Base-by-base conservation (phyloP, 1,140 invertebrate genomes). In the Philopotamus ludificatus region DNA sequence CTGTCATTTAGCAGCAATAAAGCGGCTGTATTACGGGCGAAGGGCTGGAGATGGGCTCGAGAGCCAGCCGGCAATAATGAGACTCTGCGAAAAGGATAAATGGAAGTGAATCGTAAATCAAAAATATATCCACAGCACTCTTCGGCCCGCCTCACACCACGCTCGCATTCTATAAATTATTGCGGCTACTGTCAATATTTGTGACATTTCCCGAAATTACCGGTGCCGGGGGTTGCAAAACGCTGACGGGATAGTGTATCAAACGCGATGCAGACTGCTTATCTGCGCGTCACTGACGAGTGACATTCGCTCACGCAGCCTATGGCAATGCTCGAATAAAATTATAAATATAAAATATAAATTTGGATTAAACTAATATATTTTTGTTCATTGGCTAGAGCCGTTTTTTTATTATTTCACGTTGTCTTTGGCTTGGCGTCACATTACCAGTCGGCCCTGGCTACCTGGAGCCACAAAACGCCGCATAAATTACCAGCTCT, bases 51-150 rank as follows among this genome's bases (percentile, higher is more conserved):
- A 57, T 16, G 34, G 54, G 54, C 12, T 57, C 23, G 54, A 57
- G 54, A 57, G 54, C 39, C 50, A 53, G 23, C 50, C 50, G 8
- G 53, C 41, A 51, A 69, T 69, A 69, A 69, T 69, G 67, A 69
- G 63, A 49, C 58, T 57, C 41, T 39, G 42, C 45, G 53, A 58
- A 60, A 47, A 57, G 63, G 61, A 65, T 69, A 66, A 69, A 69
- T 69, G 67, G 39, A 63, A 66, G 44, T 34, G 59, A 63, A 63
- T 63, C 67, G 67, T 69, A 69, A 69, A 69, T 69, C 67, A 69
- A 66, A 69, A 63, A 60, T 68, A 62, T 68, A 69, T 63, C 65
- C 63, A n/a, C n/a, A n/a, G 49, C 44, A 25, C 60, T 66, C 68
- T 70, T 66, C 68, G 62, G 64, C 64, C 45, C 62, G 66, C 68